These are phyloP conservation scores for Anas georgica DNA, from an alignment of 2,797 vertebrate genomes.

Conservation along the genomic window DNA sequence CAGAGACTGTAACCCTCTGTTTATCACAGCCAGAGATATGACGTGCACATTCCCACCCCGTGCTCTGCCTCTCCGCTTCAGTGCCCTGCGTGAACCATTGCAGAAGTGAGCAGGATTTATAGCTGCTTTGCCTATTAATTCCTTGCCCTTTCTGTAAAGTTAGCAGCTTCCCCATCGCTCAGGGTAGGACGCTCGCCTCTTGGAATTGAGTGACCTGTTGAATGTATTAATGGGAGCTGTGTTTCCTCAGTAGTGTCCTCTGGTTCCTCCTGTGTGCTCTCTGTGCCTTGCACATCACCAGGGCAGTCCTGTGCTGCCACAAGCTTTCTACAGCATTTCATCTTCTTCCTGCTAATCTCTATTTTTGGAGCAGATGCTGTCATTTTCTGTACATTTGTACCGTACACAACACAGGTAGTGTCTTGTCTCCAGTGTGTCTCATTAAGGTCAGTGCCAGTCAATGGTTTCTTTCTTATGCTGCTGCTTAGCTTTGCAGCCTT, in stretches of 20 bases:
- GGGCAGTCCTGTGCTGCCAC: not conserved
- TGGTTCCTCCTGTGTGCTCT: not conserved
- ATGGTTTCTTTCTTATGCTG: not conserved
- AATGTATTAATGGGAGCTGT: not conserved
- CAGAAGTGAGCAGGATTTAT: not conserved
- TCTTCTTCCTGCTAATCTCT: not conserved
- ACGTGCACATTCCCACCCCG: not conserved
- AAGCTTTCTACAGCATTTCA: not conserved
- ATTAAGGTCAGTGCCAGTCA: not conserved
- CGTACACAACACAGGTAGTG: too few relatives aligned
- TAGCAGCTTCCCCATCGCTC: fast-evolving
- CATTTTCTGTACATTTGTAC: not conserved
- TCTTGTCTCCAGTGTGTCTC: not conserved
- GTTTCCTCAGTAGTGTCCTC: not conserved
- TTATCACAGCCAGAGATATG: not conserved
- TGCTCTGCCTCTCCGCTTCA: not conserved
- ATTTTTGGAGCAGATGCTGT: not conserved
- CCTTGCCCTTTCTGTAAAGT: not conserved
- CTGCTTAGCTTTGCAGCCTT: not conserved
- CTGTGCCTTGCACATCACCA: not conserved
- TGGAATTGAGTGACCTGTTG: not conserved
- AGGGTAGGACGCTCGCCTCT: not conserved
- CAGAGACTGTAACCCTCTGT: not conserved
- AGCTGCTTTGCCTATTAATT: not conserved
- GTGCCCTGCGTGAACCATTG: not conserved